Evolutionary conservation across 92 coral and sea anemone species (phyloP).

Genomic region (Ricordea florida): DNA sequence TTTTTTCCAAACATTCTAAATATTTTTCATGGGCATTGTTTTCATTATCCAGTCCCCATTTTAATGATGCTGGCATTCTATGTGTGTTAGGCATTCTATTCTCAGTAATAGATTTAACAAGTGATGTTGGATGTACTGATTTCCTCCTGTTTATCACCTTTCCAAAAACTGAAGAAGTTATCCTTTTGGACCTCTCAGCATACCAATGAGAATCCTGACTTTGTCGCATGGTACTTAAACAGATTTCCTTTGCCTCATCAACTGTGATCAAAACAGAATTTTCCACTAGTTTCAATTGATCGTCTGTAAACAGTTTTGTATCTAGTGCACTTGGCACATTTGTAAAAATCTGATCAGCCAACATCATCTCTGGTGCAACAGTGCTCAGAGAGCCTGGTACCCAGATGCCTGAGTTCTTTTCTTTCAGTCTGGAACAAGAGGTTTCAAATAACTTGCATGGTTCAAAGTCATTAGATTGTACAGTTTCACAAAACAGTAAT

Average conservation of each 20-base stretch:
- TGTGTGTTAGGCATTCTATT: too few species aligned
- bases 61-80: too few species aligned
- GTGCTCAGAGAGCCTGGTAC: not conserved
- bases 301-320: not conserved
- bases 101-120: too few species aligned
- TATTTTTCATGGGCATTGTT: too few species aligned
- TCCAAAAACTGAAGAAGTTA: conserved; percentile 42
- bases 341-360: conserved; percentile 6
- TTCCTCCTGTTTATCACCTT: conserved; percentile 40
- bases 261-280: not conserved
- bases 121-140: conserved; percentile 21
- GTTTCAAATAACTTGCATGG: conserved; percentile 36
- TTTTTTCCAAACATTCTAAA: too few species aligned
- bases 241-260: conserved; percentile 26
- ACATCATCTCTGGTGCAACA: not conserved
- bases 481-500: conserved; percentile 42
- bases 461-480: conserved; percentile 33
- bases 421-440: conserved; percentile 15
- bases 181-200: conserved; percentile 22
- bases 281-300: not conserved
- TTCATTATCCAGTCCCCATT: too few species aligned
- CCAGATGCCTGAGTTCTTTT: not conserved
- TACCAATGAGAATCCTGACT: conserved; percentile 24
- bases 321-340: conserved; percentile 17
- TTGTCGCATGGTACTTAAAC: conserved; percentile 26